Evolutionary conservation across 2,113 vertebrate species (phyloP).

Genomic region (Syngnathus scovelli): DNA sequence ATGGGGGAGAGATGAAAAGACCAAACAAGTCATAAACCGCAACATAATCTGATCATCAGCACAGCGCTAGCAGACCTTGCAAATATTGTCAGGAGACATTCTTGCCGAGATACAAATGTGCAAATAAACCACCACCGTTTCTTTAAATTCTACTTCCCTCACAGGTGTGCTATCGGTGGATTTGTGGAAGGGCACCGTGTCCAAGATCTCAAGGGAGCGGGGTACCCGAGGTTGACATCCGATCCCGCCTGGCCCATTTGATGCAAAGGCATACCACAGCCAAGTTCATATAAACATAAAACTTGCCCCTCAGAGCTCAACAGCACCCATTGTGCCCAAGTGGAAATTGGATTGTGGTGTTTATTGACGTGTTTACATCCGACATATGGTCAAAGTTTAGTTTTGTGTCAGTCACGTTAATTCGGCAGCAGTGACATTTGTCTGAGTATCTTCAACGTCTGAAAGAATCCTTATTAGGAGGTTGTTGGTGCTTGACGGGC

Average conservation of each 20-base stretch:
- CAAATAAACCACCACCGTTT: constrained; percentile 43
- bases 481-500: constrained; percentile 15
- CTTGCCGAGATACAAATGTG: constrained; percentile 9
- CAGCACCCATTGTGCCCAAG: constrained; percentile 23
- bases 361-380: constrained; percentile 48
- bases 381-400: constrained; percentile 26
- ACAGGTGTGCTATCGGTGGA: constrained; percentile 42
- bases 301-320: constrained; percentile 27
- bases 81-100: neutral
- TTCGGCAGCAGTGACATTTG: constrained; percentile 23
- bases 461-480: constrained; percentile 14
- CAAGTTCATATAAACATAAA: constrained; percentile 49
- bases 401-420: constrained; percentile 34
- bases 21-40: constrained; percentile 18
- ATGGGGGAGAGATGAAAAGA: constrained; percentile 20
- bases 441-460: neutral
- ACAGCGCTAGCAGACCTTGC: constrained; percentile 4
- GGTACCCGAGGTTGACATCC: constrained; percentile 38
- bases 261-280: constrained; percentile 46
- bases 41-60: constrained; percentile 25
- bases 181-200: constrained; percentile 1
- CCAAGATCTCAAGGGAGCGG: constrained; percentile 27
- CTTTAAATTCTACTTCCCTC: constrained; percentile 39
- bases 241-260: constrained; percentile 40
- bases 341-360: constrained; percentile 44